Evolutionary conservation across 2,888 invertebrate genomes (phyloP), one percentile per base, ranked within the genome.

Genomic region (Apoda limacodes): DNA sequence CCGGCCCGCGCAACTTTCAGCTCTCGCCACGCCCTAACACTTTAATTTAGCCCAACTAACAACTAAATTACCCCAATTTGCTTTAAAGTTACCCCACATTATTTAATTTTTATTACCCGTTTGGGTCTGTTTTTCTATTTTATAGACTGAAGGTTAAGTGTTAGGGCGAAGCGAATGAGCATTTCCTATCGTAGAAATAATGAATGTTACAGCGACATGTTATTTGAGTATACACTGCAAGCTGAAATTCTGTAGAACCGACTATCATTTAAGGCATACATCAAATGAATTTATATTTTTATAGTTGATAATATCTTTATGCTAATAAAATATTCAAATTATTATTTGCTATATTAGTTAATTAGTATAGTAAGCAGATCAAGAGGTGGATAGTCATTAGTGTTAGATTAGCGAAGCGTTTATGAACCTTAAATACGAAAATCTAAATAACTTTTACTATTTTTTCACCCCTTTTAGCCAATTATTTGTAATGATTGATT

Each of bases 121-220:
- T n/a, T 11, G 15, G 12, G 13, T 3, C 21, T 13, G 9, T 13
- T 13, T 14, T 24, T n/a, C 13, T 13, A 25, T 22, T 34, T 38
- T 39, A 48, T n/a, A n/a, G n/a, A n/a, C n/a, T 49, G 45, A 47
- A 52, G 65, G 74, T 75, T 76, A 75, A 62, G 60, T 70, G 76
- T 78, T 78, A 78, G 66, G 78, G 78, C 76, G 70, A 78, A 80
- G 78, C 78, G 64, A 62, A 78, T 78, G 78, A 78, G 67, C 74
- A 62, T 6, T 17, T 17, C 7, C 17, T 5, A 17, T 17, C 17
- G 17, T 56, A 38, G 46, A 50, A 41, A 40, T 50, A 46, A 61
- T 63, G 59, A 60, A 54, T 63, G 65, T 68, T 69, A 64, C 50
- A 35, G 30, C 51, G 43, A 58, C 55, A 51, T 54, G 62, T 65